Evolutionary conservation across 2,888 invertebrate species (phyloP).

Genomic region (Oscheius sp.): DNA sequence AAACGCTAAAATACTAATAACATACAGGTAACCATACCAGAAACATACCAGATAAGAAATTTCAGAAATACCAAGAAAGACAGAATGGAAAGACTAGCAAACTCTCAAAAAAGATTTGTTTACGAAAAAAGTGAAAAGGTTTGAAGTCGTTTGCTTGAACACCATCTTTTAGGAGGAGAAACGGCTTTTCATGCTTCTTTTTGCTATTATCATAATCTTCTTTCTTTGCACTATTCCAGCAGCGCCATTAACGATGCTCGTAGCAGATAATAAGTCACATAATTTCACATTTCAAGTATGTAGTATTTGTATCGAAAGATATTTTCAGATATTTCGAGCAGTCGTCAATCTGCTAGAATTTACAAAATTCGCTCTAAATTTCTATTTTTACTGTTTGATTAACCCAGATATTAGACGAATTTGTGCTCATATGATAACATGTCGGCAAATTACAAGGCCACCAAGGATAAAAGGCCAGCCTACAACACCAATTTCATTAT

Average conservation of each 20-base stretch:
- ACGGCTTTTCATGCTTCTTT: constrained; percentile 72
- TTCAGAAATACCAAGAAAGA: constrained; percentile 71
- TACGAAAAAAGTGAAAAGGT: constrained; percentile 48
- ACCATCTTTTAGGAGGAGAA: constrained; percentile 71
- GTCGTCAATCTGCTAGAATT: constrained; percentile 73
- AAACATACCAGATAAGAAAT: not conserved
- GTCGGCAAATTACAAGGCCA: constrained; percentile 55
- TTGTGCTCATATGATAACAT: constrained; percentile 62
- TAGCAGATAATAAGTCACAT: constrained; percentile 69
- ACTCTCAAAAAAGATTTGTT: constrained; percentile 55
- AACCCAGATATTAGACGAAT: constrained; percentile 66
- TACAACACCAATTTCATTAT: constrained; percentile 53
- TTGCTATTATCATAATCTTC: constrained; percentile 73
- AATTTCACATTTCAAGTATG: constrained; percentile 65
- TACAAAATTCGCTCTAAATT: constrained; percentile 74
- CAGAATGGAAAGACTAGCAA: constrained; percentile 65
- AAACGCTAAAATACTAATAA: constrained; percentile 72
- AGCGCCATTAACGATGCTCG: constrained; percentile 72
- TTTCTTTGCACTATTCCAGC: constrained; percentile 74
- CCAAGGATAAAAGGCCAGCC: constrained; percentile 59
- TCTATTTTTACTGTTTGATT: constrained; percentile 72
- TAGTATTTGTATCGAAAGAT: not conserved
- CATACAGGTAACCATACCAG: constrained; percentile 69
- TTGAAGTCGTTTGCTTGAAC: not conserved
- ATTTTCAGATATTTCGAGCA: constrained; percentile 73